Base-by-base conservation (phyloP, 1,140 invertebrate genomes). In the Campoletis sonorensis region DNA sequence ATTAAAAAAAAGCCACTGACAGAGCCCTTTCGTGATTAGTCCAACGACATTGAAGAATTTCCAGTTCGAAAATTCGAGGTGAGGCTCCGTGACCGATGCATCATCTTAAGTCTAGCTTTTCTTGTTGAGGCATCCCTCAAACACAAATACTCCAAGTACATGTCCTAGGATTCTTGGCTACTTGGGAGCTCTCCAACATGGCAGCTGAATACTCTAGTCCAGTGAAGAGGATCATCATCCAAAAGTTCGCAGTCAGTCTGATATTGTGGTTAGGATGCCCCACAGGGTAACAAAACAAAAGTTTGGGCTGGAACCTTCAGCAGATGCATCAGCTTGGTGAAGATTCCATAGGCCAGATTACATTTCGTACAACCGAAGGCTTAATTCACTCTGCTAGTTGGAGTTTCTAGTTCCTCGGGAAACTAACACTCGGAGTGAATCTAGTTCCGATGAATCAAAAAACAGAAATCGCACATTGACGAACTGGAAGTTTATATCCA, bases 261-360 rank as follows among this genome's bases (percentile, higher is more conserved):
- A 75, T 75, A 54, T 27, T 49, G 72, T 27, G 72, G 72, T 75
- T 26, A 49, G 72, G 58, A 75, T 54, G 72, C 72, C 72, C 45
- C 72, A 26, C 54, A 51, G 72, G 45, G 45, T 51, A 15, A 58
- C 54, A n/a, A 37, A 75, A 75, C 72, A 75, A 75, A 75, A 75
- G 72, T 75, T 75, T 58, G 16, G 18, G 4, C 54, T 4, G 54
- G 16, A 58, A 58, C 13, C 54, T 58, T 4, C 11, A 58, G 54
- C n/a, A n/a, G 54, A 18, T n/a, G 18, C 16, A 58, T 58, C 54
- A 51, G 58, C 21, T 49, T 11, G 49, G 40, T 13, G 49, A 18
- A 23, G 70, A 72, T 45, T n/a, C 13, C 54, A 58, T 58, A 58
- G 54, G 54, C 54, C 33, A 18, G 37, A 49, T 37, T 5, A 49